Percentiles rank a stretch among this genome's conserved stretches.
phyloP scores from a whole-genome alignment of 2,113 vertebrate species.

The Psilopsiagon aurifrons region DNA sequence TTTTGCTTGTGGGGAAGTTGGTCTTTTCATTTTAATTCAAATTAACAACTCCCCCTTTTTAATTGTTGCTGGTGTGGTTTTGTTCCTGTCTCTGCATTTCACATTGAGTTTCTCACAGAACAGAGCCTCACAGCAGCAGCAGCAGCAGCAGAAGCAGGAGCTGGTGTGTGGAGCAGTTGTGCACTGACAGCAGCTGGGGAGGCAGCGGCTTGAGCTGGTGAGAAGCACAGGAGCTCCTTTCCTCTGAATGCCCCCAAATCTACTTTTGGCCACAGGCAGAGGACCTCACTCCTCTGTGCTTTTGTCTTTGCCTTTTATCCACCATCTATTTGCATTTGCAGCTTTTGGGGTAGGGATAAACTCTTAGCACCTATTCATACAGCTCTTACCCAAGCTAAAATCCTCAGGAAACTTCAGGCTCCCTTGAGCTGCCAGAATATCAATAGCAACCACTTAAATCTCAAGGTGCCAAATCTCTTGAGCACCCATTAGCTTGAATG shows the following conservation, averaged over 20 bases:
- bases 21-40: neutral
- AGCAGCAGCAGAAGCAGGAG: neutral
- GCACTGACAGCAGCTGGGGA: neutral
- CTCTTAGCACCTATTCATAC: accelerated
- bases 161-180: neutral
- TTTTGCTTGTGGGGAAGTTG: neutral
- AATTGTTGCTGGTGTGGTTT: neutral
- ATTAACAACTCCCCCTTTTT: neutral
- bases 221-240: neutral
- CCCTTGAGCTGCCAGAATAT: neutral
- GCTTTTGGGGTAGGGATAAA: neutral
- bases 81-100: neutral
- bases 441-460: neutral
- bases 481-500: neutral
- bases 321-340: neutral
- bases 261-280: neutral
- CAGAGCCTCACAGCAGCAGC: neutral
- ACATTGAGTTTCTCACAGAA: accelerated
- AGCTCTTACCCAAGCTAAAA: neutral
- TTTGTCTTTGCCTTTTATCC: neutral
- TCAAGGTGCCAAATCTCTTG: neutral
- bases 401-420: neutral
- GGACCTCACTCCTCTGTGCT: neutral
- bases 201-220: neutral
- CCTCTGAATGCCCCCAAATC: neutral